Conservation (phyloP, 2,797 vertebrate species). For the Neostethus bicornis region DNA sequence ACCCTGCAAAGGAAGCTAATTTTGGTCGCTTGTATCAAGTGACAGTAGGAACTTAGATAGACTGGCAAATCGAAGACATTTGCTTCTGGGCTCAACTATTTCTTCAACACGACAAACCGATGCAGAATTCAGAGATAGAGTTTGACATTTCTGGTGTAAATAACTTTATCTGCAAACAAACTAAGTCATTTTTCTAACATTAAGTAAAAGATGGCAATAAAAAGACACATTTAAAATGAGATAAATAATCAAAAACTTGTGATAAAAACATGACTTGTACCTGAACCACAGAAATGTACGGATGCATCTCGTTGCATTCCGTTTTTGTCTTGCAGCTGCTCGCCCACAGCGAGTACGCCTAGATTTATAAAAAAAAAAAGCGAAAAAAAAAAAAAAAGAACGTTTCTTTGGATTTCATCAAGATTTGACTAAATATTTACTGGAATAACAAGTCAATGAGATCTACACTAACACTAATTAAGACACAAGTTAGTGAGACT, state of each 20-base stretch:
- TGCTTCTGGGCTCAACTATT: no score
- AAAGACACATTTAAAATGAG: not conserved
- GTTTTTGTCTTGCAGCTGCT: slow-evolving; percentile 97
- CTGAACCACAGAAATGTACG: slow-evolving; percentile 95
- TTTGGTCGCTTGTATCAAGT: no score
- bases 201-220: not conserved
- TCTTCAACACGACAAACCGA: no score
- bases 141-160: no score
- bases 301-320: slow-evolving; percentile 96
- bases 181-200: not conserved
- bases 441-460: not conserved
- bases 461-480: not conserved
- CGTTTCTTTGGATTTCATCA: no score
- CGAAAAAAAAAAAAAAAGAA: slow-evolving; percentile 6
- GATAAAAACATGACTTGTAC: slow-evolving; percentile 78
- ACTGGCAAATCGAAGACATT: no score
- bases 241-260: not conserved
- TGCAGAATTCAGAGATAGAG: no score
- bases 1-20: no score
- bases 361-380: slow-evolving; percentile 4
- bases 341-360: slow-evolving; percentile 98
- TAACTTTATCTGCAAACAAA: no score
- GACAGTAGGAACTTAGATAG: no score
- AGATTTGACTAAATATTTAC: not conserved
- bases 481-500: not conserved